Conservation (phyloP, 1,140 invertebrate species). For the Solenopsis invicta region DNA sequence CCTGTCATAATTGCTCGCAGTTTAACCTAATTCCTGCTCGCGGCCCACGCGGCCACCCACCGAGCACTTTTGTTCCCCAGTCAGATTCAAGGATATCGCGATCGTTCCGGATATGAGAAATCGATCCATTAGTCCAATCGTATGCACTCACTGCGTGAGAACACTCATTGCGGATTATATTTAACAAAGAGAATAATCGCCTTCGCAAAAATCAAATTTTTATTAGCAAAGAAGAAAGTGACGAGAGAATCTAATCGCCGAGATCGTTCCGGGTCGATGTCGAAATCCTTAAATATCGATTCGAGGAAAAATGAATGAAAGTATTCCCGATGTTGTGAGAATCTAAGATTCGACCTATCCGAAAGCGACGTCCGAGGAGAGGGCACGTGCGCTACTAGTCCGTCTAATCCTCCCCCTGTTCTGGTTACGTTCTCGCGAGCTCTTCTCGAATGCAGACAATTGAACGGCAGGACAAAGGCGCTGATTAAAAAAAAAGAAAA, state of each 20-base stretch:
- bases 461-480: slow-evolving; percentile 78
- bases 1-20: slow-evolving; percentile 79
- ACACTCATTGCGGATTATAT: background rate
- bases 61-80: slow-evolving; percentile 53
- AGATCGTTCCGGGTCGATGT: background rate
- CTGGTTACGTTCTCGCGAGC: slow-evolving; percentile 46
- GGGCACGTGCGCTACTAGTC: slow-evolving; percentile 36
- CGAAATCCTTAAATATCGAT: background rate
- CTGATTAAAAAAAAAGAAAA: slow-evolving; percentile 79
- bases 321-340: background rate
- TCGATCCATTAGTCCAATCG: background rate
- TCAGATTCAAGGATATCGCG: slow-evolving; percentile 38
- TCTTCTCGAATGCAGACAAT: slow-evolving; percentile 76
- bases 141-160: background rate
- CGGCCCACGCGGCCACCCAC: slow-evolving; percentile 72
- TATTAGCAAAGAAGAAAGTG: background rate
- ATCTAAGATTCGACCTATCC: background rate
- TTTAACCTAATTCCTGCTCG: slow-evolving; percentile 80
- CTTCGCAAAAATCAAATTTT: background rate
- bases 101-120: background rate
- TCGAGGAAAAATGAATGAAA: background rate
- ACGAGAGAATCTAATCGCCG: background rate
- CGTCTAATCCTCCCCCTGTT: slow-evolving; percentile 59
- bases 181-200: background rate
- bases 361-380: background rate